Conservation (phyloP, 2,797 vertebrate genomes). For the Agapornis canus region DNA sequence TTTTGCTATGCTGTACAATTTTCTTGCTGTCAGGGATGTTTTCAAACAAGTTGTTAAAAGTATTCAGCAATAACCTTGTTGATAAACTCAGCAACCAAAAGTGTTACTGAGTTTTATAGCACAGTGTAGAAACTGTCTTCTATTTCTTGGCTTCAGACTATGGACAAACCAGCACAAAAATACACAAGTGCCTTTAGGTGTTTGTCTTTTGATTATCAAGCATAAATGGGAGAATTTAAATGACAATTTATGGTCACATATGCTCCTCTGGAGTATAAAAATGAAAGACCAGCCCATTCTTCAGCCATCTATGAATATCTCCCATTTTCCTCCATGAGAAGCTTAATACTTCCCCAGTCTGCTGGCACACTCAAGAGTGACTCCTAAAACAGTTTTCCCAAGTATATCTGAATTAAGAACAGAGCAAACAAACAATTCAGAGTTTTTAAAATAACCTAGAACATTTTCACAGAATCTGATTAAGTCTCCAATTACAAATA, state of each 20-base stretch:
- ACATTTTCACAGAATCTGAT: background rate
- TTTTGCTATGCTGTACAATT: background rate
- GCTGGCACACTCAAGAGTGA: background rate
- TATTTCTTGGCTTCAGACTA: background rate
- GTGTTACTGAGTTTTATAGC: background rate
- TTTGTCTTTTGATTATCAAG: background rate
- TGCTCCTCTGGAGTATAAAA: background rate
- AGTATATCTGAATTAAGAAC: background rate
- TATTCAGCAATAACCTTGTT: slow-evolving; percentile 26
- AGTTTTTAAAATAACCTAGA: background rate
- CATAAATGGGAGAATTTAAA: background rate
- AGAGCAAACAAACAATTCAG: background rate
- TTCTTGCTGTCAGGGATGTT: slow-evolving; percentile 26
- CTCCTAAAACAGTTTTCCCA: background rate
- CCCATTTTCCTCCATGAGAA: background rate
- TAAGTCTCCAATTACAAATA: background rate
- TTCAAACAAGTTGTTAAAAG: slow-evolving; percentile 14
- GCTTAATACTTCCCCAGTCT: background rate
- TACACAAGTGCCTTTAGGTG: background rate
- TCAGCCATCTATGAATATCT: background rate
- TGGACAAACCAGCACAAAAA: background rate
- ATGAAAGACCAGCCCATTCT: background rate
- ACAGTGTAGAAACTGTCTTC: background rate
- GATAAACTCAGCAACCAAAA: background rate
- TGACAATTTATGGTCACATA: background rate